These are phyloP conservation scores for Cynaeus angustus DNA, from an alignment of 2,888 invertebrate genomes.

Conservation along the genomic window DNA sequence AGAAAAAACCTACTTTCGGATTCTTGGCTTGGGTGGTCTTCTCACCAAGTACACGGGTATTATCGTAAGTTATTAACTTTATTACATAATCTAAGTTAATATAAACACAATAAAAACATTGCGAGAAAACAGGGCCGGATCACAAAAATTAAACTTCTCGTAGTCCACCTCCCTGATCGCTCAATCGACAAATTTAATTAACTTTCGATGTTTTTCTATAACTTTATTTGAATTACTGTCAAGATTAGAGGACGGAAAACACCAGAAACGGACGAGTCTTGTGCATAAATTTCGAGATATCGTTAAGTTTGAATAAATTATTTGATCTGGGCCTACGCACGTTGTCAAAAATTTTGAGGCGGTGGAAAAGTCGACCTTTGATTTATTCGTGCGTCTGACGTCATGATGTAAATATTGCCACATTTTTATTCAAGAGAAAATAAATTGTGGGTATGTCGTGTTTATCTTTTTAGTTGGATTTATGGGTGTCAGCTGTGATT, in stretches of 20 bases:
- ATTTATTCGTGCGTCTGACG: not conserved
- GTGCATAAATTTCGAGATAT: too few relatives aligned
- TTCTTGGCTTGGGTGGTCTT: conserved; percentile 37
- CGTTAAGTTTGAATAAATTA: too few relatives aligned
- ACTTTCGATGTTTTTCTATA: conserved; percentile 11
- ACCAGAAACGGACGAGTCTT: too few relatives aligned
- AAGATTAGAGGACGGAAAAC: too few relatives aligned
- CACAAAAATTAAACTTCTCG: too few relatives aligned
- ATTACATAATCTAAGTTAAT: conserved; percentile 21
- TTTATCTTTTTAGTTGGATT: not conserved
- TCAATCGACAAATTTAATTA: conserved; percentile 9
- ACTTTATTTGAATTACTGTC: not conserved
- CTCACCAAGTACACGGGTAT: conserved; percentile 9
- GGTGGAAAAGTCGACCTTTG: not conserved
- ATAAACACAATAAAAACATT: conserved; percentile 4
- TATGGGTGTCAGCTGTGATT: not conserved
- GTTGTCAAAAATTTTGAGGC: too few relatives aligned
- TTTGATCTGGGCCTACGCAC: too few relatives aligned
- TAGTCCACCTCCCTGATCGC: not conserved
- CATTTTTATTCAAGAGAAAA: conserved; percentile 9
- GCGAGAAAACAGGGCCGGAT: not conserved
- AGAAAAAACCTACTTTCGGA: conserved; percentile 4
- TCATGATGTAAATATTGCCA: conserved; percentile 5
- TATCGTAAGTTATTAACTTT: conserved; percentile 31
- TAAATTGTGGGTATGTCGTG: conserved; percentile 3